Conservation (phyloP, 2,888 invertebrate genomes). For the Alloscopus bannaensis region DNA sequence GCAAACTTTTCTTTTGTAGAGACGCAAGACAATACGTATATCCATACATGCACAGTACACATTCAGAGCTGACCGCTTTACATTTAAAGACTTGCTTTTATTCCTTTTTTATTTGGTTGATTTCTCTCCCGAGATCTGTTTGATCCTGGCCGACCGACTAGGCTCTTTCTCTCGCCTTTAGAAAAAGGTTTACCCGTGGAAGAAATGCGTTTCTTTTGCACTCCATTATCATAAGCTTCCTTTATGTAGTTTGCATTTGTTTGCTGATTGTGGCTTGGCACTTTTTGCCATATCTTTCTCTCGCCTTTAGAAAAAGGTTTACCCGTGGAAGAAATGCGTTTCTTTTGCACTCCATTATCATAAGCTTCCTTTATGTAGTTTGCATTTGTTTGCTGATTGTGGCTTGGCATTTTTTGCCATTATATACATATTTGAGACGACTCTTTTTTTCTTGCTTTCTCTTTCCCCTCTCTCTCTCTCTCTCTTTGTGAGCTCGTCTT, state of each 20-base stretch:
- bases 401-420: background rate
- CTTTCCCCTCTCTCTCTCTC: background rate
- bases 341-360: too few relatives aligned
- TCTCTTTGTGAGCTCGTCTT: background rate
- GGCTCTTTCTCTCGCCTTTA: background rate
- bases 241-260: too few relatives aligned
- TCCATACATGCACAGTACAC: too few relatives aligned
- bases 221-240: too few relatives aligned
- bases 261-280: slow-evolving; percentile 10
- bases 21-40: slow-evolving; percentile 24
- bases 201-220: too few relatives aligned
- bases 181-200: too few relatives aligned
- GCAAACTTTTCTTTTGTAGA: too few relatives aligned
- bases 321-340: too few relatives aligned
- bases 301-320: too few relatives aligned
- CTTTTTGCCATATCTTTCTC: background rate
- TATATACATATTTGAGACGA: too few relatives aligned
- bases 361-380: too few relatives aligned
- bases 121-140: background rate
- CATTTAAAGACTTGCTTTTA: slow-evolving; percentile 53
- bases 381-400: slow-evolving; percentile 28
- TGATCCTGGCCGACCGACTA: slow-evolving; percentile 37
- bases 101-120: slow-evolving; percentile 4
- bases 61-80: slow-evolving; percentile 65
- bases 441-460: slow-evolving; percentile 1